Evolutionary conservation across 92 coral and sea anemone species (phyloP), one percentile per base, ranked within the genome.

Genomic region (Paragorgia papillata): DNA sequence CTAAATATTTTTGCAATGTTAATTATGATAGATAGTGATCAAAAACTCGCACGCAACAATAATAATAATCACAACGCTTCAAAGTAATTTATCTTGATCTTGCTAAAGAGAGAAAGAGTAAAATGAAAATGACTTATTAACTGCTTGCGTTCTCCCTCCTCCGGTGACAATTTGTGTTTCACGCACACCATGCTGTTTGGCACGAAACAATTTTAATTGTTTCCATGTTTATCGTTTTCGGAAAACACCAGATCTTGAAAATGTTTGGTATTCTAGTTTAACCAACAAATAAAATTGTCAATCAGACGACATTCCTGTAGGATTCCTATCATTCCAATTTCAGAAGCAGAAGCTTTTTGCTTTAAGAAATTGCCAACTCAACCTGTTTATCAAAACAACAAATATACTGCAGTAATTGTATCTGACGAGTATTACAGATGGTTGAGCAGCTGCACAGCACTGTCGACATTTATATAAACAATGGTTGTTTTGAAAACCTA

Each of bases 381-480:
- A 14, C 29, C 37, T 67, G 58, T 67, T 67, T 67, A 67, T 67
- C 49, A 67, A 48, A 48, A 67, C 53, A 67, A 67, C 74, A 67
- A 67, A 48, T 48, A 67, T 44, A 24, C n/a, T n/a, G n/a, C n/a
- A n/a, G n/a, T n/a, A n/a, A n/a, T n/a, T n/a, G n/a, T n/a, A n/a
- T 3, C 33, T 39, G 74, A 48, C 74, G 74, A 43, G 35, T 12
- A 67, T 67, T 55, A 67, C 37, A 20, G 57, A 20, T 43, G 34
- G n/a, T n/a, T n/a, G n/a, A n/a, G n/a, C n/a, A n/a, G n/a, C n/a
- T n/a, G n/a, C n/a, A n/a, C n/a, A n/a, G n/a, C n/a, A n/a, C n/a
- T n/a, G n/a, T n/a, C n/a, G n/a, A 33, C 21, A 53, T n/a, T 48
- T 67, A 55, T 39, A 44, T 48, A 43, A 67, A 67, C 74, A 67